A percentile compares a stretch with the other conserved stretches of the same genome.
Conservation (phyloP, 2,113 vertebrate genomes). For the Xenotilapia caudafasciata region DNA sequence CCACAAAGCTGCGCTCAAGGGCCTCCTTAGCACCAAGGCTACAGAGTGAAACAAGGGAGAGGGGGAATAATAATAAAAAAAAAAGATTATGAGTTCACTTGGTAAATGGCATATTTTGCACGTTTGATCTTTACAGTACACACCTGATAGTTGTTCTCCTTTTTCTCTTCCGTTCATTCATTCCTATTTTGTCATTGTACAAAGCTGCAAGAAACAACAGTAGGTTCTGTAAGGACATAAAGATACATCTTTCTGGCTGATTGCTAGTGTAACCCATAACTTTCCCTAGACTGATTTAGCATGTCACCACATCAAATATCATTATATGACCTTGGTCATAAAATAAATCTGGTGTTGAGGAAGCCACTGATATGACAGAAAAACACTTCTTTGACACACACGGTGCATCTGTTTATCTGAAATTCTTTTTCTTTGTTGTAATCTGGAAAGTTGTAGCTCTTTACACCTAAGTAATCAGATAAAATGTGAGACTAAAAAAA, state of each 20-base stretch:
- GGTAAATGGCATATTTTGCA: not conserved
- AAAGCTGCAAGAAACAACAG: constrained; percentile 72
- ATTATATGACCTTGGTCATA: not conserved
- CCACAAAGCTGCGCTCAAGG: constrained; percentile 88
- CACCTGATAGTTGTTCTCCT: constrained; percentile 97
- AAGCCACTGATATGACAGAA: not conserved
- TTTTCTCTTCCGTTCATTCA: constrained; percentile 92
- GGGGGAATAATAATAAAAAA: accelerated
- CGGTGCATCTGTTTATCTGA: not conserved
- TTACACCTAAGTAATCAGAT: not conserved
- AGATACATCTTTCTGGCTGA: not conserved
- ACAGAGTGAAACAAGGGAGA: not conserved
- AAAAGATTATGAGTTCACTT: not conserved
- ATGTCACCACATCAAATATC: not conserved
- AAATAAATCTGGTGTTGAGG: not conserved
- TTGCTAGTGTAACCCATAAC: not conserved
- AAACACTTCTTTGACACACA: not conserved
- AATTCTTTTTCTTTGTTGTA: not conserved
- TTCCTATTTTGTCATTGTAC: constrained; percentile 91
- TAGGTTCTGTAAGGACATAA: not conserved
- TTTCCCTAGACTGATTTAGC: not conserved
- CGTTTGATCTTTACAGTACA: not conserved
- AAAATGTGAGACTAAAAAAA: not conserved
- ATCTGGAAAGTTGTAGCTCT: not conserved
- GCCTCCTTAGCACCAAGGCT: constrained; percentile 96